Conservation (phyloP, 2,113 vertebrate genomes). For the Paradoxurus hermaphroditus region DNA sequence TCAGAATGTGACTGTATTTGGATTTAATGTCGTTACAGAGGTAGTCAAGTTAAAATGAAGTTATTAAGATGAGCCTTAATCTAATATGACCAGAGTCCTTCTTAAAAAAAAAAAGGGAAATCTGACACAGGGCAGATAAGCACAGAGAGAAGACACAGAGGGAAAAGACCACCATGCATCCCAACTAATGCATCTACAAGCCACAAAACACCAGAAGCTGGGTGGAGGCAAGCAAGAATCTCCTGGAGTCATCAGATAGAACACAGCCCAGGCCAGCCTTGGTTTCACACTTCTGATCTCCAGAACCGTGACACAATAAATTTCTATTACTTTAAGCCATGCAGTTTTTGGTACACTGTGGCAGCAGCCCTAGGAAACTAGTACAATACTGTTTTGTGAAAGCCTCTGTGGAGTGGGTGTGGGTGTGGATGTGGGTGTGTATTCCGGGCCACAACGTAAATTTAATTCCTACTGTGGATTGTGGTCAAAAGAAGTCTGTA, state of each 20-base stretch:
- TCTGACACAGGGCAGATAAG: not conserved
- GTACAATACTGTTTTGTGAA: not conserved
- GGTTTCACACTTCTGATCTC: not conserved
- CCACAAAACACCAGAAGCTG: not conserved
- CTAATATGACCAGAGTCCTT: not conserved
- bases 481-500: not conserved
- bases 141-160: not conserved
- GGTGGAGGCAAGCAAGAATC: not conserved
- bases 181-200: not conserved
- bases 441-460: not conserved
- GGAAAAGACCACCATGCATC: accelerated
- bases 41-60: not conserved
- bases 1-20: not conserved
- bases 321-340: not conserved
- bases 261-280: accelerated
- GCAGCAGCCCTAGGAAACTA: not conserved
- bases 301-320: not conserved
- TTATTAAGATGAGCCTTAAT: not conserved
- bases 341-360: not conserved
- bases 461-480: not conserved
- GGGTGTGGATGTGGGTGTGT: not conserved
- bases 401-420: not conserved
- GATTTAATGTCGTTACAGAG: not conserved
- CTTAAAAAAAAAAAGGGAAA: not conserved
- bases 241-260: not conserved